Base-by-base conservation (phyloP, 2,113 vertebrate genomes). In the Pantherophis guttatus region DNA sequence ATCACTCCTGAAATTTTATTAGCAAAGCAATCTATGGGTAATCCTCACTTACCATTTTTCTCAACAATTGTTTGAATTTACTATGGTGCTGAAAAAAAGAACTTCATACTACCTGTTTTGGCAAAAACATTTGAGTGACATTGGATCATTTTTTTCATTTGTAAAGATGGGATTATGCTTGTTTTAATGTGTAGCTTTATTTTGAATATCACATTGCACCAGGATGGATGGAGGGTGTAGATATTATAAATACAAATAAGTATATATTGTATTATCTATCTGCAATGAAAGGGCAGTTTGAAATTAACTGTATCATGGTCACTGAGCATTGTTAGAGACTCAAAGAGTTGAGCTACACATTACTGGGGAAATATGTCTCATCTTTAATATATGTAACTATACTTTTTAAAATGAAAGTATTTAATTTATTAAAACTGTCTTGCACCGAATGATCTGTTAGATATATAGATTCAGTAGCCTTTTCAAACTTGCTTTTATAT, bases 361-460 rank as follows among this genome's bases (percentile, higher is more conserved):
- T 0, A 33, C 9, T 10, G 55, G 86, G 1, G 0, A 86, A 90
- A 93, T 50, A 92, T 92, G 19, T 1, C 21, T 89, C 8, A 91
- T 94, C 17, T 75, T 93, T 44, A 91, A 93, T 29, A 93, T 21
- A 21, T 17, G 88, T 88, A 86, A 5, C 88, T 94, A 59, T 87
- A 26, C 92, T 86, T 93, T 93, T 81, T 52, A 93, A 89, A 48
- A 86, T 53, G 62, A 87, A 86, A 90, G 86, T 90, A 55, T 15
- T 8, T 81, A 24, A 87, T 94, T 96, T 96, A 93, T 94, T 94
- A 91, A 94, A 93, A 75, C 26, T 87, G 2, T 86, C 55, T 94
- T 94, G 10, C 48, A 54, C 52, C 90, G 50, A 94, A 94, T 88
- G 92, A 96, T 88, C 58, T 93, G 85, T 92, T 95, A 50, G 90